These are phyloP conservation scores for Tortrix viridana DNA, from an alignment of 2,888 invertebrate genomes.

Conservation along the genomic window DNA sequence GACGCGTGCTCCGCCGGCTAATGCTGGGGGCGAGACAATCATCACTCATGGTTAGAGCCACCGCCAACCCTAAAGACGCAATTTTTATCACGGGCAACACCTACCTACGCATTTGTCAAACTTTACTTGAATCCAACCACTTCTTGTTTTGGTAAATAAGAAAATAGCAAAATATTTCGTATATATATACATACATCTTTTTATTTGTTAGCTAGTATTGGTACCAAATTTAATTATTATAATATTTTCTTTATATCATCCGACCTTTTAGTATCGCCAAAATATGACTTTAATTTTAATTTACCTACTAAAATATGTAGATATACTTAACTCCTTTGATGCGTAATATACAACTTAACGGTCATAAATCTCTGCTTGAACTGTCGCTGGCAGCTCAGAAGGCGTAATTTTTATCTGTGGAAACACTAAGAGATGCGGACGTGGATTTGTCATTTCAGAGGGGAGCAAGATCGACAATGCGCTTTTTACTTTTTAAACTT, in stretches of 20 bases:
- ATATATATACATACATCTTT: too few species aligned
- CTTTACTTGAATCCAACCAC: background rate
- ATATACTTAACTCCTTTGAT: slow-evolving; percentile 7
- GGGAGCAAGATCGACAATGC: slow-evolving; percentile 47
- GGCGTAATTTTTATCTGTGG: slow-evolving; percentile 64
- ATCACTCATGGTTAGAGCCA: slow-evolving; percentile 78
- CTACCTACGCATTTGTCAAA: slow-evolving; percentile 27
- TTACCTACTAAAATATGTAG: background rate
- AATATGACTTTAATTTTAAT: background rate
- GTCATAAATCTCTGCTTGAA: slow-evolving; percentile 46
- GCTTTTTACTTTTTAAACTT: slow-evolving; percentile 4
- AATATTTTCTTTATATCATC: background rate
- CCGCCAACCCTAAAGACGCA: slow-evolving; percentile 65
- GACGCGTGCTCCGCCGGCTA: slow-evolving; percentile 66
- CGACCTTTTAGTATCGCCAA: background rate
- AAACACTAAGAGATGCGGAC: slow-evolving; percentile 75
- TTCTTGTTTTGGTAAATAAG: background rate
- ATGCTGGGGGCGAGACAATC: slow-evolving; percentile 71
- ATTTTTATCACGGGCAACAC: slow-evolving; percentile 70
- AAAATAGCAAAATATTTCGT: too few species aligned
- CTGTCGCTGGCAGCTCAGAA: slow-evolving; percentile 60
- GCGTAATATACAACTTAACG: slow-evolving; percentile 7
- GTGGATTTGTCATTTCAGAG: slow-evolving; percentile 76
- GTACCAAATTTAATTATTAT: too few species aligned
- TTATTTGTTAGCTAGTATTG: too few species aligned